phyloP scores from a whole-genome alignment of 2,888 invertebrate genomes.

The Athetis lepigone region DNA sequence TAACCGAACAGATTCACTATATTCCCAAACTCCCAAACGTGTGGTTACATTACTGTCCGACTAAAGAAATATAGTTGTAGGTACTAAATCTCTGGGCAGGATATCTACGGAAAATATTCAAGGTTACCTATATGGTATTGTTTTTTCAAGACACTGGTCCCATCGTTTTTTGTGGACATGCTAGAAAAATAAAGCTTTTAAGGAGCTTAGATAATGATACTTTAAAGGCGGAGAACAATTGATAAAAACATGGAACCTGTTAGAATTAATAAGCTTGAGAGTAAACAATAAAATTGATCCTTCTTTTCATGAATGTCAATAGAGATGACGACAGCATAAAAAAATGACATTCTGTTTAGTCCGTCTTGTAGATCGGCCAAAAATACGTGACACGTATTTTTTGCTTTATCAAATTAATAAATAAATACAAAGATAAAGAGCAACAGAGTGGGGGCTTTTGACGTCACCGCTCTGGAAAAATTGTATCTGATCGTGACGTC shows the following conservation, averaged over 20 bases:
- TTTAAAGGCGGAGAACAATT: background rate
- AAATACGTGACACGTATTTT: too few species aligned
- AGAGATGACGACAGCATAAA: too few species aligned
- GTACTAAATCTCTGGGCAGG: slow-evolving; percentile 58
- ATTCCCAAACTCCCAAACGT: slow-evolving; percentile 8
- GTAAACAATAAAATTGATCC: too few species aligned
- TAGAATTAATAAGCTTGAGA: too few species aligned
- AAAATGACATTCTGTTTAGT: too few species aligned
- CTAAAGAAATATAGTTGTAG: slow-evolving; percentile 53
- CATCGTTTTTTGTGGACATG: slow-evolving; percentile 25
- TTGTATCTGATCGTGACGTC: too few species aligned
- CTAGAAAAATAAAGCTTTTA: slow-evolving; percentile 21
- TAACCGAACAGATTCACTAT: background rate
- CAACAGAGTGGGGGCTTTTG: too few species aligned
- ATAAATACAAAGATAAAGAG: too few species aligned
- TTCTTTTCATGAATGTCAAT: too few species aligned
- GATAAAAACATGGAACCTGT: background rate
- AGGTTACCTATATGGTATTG: slow-evolving; percentile 53
- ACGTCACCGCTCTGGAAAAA: too few species aligned
- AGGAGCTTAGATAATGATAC: background rate
- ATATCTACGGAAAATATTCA: slow-evolving; percentile 61
- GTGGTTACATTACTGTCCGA: slow-evolving; percentile 60
- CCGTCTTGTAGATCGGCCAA: too few species aligned
- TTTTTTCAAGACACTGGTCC: slow-evolving; percentile 36
- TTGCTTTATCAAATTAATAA: too few species aligned